A percentile compares a stretch with the other conserved stretches of the same genome.
These are phyloP conservation scores for Apus apus DNA, from an alignment of 2,113 vertebrate species.

Conservation along the genomic window DNA sequence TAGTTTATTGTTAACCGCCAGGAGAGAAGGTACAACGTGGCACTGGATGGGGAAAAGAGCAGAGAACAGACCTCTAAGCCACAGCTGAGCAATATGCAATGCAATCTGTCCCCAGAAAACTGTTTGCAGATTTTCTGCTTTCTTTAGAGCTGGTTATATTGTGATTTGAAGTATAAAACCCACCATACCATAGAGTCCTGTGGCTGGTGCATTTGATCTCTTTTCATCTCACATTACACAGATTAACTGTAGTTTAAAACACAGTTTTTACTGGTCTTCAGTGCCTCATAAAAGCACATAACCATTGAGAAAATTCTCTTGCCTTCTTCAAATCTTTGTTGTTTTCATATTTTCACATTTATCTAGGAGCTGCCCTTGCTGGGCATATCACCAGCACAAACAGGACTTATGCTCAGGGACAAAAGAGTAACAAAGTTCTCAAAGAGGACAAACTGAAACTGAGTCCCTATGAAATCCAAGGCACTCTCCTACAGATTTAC, in stretches of 20 bases:
- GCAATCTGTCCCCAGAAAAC: not conserved
- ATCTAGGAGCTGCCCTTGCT: not conserved
- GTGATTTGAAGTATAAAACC: slow-evolving; percentile 15
- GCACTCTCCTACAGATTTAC: not conserved
- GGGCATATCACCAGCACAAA: not conserved
- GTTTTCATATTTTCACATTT: not conserved
- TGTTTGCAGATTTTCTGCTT: not conserved
- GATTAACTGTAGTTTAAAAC: slow-evolving; percentile 39
- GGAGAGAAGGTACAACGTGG: not conserved
- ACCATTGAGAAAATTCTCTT: not conserved
- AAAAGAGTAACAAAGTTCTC: not conserved
- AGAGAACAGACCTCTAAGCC: not conserved
- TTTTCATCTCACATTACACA: slow-evolving; percentile 18
- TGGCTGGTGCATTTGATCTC: not conserved
- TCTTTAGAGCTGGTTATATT: slow-evolving; percentile 19
- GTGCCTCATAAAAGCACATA: not conserved
- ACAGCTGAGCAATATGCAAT: not conserved
- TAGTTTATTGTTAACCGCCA: not conserved
- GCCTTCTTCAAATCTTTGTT: not conserved
- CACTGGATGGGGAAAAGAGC: not conserved
- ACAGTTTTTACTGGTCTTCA: slow-evolving; percentile 35
- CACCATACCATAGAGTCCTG: not conserved
- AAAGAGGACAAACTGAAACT: not conserved
- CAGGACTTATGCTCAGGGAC: not conserved
- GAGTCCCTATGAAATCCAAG: not conserved